These are phyloP conservation scores for Thecophora atra DNA, from an alignment of 2,888 invertebrate species.

Conservation along the genomic window DNA sequence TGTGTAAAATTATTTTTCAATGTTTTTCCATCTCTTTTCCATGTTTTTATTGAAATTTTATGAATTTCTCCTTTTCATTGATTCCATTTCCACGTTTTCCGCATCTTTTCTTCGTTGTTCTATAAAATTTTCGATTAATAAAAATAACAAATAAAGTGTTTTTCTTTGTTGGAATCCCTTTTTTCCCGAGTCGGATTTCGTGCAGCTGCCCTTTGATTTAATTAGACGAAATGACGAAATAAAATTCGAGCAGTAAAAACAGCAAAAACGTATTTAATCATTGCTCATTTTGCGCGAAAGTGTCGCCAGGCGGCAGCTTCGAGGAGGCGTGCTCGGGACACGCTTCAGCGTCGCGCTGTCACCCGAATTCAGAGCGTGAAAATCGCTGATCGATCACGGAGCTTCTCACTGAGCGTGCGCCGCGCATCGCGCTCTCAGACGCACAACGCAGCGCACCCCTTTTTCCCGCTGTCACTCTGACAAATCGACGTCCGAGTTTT, in stretches of 20 bases:
- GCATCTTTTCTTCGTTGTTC: too few species aligned
- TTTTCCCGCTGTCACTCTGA: conserved; percentile 6
- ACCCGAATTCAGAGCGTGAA: conserved; percentile 29
- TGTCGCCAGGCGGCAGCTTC: not conserved
- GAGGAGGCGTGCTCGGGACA: conserved; percentile 32
- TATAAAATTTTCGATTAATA: not conserved
- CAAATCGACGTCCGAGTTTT: conserved; percentile 23
- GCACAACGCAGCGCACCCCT: conserved; percentile 27
- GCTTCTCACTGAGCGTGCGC: not conserved
- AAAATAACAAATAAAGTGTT: conserved; percentile 27
- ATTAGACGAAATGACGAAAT: conserved; percentile 17
- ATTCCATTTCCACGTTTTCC: not conserved
- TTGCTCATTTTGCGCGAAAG: not conserved
- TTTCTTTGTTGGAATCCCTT: not conserved
- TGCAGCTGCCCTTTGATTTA: conserved; percentile 19
- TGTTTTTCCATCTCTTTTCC: not conserved
- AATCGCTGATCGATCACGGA: conserved; percentile 33
- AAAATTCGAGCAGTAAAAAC: not conserved
- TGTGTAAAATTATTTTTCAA: too few species aligned
- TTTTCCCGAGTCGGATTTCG: too few species aligned
- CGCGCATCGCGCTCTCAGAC: too few species aligned
- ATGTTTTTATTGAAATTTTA: not conserved
- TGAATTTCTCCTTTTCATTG: not conserved
- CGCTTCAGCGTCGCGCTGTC: conserved; percentile 29
- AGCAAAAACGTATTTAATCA: not conserved